Evolutionary conservation across 2,113 vertebrate species (phyloP), one percentile per base, ranked within the genome.

Genomic region (Lontra canadensis): DNA sequence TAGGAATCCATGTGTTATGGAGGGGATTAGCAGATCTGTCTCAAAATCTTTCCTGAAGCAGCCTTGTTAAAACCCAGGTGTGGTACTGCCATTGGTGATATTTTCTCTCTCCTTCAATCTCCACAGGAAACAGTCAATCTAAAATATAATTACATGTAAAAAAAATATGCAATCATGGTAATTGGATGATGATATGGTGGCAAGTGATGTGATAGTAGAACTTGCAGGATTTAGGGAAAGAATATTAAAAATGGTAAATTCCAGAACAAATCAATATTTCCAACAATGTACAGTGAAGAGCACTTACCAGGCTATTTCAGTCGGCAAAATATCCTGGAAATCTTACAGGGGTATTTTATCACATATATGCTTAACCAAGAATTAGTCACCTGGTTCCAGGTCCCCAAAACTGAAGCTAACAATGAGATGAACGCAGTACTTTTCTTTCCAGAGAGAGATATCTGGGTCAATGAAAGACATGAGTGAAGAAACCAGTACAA

Each of bases 121-220:
- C 86, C 29, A 83, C 31, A 63, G 86, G 92, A 93, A 94, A 69
- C 29, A 95, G 91, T 82, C 80, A 80, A 73, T 49, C 83, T 76
- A 88, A 95, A 97, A 88, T 71, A 47, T 80, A 96, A 97, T 97
- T 97, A 82, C 67, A 92, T 78, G 57, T 88, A 92, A 73, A 96
- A 96, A 92, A 96, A 92, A 88, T 83, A 69, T 78, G 26, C 65
- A 96, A 20, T 94, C 81, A 67, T n/a, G 13, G 10, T 95, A 87
- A 94, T 97, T 95, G 81, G 61, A 95, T 96, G 96, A 88, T 97
- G 89, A 94, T 78, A 73, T 34, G 57, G 85, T 94, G 44, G 67
- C 88, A 93, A 69, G 57, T 92, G 76, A 78, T 67, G 14, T 17
- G 47, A 63, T 92, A 84, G 36, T 57, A 52, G 15, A 95, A 95